Evolutionary conservation across 2,113 vertebrate species (phyloP).

Genomic region (Microtus pennsylvanicus): DNA sequence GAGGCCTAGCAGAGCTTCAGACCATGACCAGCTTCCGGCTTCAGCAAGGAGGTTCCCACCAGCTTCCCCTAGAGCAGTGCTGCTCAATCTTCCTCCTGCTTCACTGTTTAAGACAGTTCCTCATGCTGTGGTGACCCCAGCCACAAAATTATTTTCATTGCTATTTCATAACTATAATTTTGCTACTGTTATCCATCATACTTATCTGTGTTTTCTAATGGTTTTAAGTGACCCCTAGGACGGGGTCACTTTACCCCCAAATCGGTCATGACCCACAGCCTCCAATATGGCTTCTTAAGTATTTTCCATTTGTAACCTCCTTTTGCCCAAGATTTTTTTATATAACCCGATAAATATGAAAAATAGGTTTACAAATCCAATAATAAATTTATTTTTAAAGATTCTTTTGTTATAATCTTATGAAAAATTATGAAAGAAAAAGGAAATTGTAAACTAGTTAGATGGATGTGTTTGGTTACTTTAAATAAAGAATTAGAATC

Average conservation of each 20-base stretch:
- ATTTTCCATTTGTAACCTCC: too few relatives aligned
- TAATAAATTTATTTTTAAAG: too few relatives aligned
- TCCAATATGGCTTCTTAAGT: too few relatives aligned
- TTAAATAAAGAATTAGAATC: background rate
- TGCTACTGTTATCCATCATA: background rate
- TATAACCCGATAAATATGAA: too few relatives aligned
- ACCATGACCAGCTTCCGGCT: constrained; percentile 70
- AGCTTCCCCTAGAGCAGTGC: constrained; percentile 90
- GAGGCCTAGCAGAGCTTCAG: constrained; percentile 92
- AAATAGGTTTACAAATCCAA: too few relatives aligned
- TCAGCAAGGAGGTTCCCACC: constrained; percentile 82
- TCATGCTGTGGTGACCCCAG: background rate
- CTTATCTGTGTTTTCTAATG: background rate
- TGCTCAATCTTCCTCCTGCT: background rate
- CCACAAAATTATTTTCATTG: background rate
- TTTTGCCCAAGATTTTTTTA: too few relatives aligned
- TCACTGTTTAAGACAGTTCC: background rate
- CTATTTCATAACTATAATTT: background rate
- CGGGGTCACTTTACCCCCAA: background rate
- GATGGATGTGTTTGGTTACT: too few relatives aligned
- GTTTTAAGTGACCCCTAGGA: background rate
- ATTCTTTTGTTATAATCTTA: too few relatives aligned
- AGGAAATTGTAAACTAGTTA: too few relatives aligned
- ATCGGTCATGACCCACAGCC: background rate
- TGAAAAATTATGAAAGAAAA: too few relatives aligned